phyloP scores from a whole-genome alignment of 2,888 invertebrate genomes.

The Tetramorium bicarinatum region DNA sequence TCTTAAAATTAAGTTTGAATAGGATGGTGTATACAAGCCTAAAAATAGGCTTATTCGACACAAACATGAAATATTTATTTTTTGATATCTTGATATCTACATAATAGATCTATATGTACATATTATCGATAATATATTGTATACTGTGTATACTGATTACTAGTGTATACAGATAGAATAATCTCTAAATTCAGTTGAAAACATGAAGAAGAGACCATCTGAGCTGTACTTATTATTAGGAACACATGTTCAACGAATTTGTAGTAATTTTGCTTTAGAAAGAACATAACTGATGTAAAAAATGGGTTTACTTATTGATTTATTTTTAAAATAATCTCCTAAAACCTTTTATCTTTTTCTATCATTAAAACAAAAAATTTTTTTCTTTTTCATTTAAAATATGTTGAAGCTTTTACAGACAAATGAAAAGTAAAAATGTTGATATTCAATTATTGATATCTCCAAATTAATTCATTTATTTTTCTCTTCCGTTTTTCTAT shows the following conservation, averaged over 20 bases:
- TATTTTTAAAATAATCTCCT: constrained; percentile 3
- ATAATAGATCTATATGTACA: background rate
- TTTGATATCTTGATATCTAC: background rate
- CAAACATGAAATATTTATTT: background rate
- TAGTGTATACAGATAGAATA: too few species aligned
- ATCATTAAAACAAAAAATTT: background rate
- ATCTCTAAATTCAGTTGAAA: too few species aligned
- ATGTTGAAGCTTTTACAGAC: background rate
- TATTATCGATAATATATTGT: background rate
- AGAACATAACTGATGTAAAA: too few species aligned
- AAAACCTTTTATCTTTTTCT: background rate
- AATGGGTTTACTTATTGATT: background rate
- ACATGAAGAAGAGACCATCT: too few species aligned
- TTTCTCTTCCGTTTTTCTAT: background rate
- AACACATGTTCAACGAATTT: too few species aligned
- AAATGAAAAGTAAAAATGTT: background rate
- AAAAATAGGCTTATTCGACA: background rate
- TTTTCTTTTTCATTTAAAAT: background rate
- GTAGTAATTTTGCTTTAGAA: too few species aligned
- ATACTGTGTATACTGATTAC: too few species aligned
- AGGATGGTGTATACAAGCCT: too few species aligned
- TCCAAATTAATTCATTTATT: background rate
- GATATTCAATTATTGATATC: background rate
- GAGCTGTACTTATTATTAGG: too few species aligned
- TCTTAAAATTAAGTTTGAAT: background rate